A percentile compares a stretch with the other conserved stretches of the same genome.
These are phyloP conservation scores for Sparidentex hasta DNA, from an alignment of 2,797 vertebrate genomes.

Conservation along the genomic window DNA sequence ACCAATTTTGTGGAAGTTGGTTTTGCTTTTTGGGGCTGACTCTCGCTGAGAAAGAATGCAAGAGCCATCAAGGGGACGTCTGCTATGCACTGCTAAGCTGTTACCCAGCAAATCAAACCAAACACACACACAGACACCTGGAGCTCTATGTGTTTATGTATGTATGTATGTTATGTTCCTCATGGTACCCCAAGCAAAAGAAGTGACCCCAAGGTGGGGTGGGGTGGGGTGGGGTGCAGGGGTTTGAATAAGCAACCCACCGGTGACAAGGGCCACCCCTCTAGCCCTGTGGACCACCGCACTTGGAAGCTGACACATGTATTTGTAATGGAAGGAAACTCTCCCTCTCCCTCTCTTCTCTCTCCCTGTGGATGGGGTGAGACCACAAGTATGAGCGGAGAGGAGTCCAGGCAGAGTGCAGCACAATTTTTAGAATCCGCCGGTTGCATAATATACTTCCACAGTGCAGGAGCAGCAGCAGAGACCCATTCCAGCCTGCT, in stretches of 20 bases:
- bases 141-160: not conserved
- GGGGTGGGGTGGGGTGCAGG: not conserved
- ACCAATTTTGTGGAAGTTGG: conserved; percentile 69
- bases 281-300: conserved; percentile 37
- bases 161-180: too few species aligned
- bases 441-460: conserved; percentile 78
- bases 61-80: conserved; percentile 16
- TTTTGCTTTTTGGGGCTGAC: conserved; percentile 57
- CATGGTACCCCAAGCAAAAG: not conserved
- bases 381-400: conserved; percentile 75
- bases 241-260: conserved; percentile 22
- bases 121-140: conserved; percentile 5
- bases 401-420: conserved; percentile 75
- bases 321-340: conserved; percentile 81
- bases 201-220: too few species aligned
- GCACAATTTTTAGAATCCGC: conserved; percentile 68
- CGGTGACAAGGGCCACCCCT: conserved; percentile 28
- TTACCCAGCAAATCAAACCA: conserved; percentile 1
- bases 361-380: conserved; percentile 64
- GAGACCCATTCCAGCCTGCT: conserved; percentile 42
- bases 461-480: conserved; percentile 36
- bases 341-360: conserved; percentile 27
- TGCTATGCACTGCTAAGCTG: not conserved
- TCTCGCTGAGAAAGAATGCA: conserved; percentile 57
- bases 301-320: conserved; percentile 68